Conservation (phyloP, 2,888 invertebrate genomes). For the Drosophila macrospina region DNA sequence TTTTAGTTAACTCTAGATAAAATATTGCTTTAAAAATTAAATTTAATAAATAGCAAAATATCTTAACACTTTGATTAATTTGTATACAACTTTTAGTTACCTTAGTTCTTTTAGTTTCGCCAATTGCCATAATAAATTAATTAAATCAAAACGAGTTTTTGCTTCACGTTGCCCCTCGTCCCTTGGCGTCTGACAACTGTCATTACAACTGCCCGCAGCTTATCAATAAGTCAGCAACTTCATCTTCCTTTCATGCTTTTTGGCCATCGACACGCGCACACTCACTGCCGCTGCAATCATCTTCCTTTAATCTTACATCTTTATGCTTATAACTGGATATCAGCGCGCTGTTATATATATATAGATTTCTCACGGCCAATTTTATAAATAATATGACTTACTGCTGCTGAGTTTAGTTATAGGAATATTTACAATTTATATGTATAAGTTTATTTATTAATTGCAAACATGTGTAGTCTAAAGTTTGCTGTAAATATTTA, state of each 20-base stretch:
- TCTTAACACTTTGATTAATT: neutral
- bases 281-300: slow-evolving; percentile 17
- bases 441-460: no score
- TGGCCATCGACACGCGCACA: slow-evolving; percentile 40
- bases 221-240: slow-evolving; percentile 48
- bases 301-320: slow-evolving; percentile 19
- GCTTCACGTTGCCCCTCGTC: slow-evolving; percentile 2
- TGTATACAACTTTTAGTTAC: neutral
- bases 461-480: no score
- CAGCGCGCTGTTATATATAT: neutral
- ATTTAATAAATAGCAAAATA: no score
- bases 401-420: neutral
- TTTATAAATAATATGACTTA: slow-evolving; percentile 8
- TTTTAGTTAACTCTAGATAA: no score
- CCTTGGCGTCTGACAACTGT: slow-evolving; percentile 16
- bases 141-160: slow-evolving; percentile 44
- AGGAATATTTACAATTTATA: neutral
- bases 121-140: slow-evolving; percentile 26
- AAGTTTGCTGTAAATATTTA: no score
- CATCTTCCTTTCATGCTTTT: slow-evolving; percentile 43
- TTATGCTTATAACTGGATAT: slow-evolving; percentile 25
- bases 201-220: slow-evolving; percentile 26
- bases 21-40: no score
- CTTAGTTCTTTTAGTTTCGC: neutral
- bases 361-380: slow-evolving; percentile 7